Evolutionary conservation across 64 coral and sea anemone species (phyloP), one percentile per base, ranked within the genome.

Genomic region (Dendronephthya gigantea): DNA sequence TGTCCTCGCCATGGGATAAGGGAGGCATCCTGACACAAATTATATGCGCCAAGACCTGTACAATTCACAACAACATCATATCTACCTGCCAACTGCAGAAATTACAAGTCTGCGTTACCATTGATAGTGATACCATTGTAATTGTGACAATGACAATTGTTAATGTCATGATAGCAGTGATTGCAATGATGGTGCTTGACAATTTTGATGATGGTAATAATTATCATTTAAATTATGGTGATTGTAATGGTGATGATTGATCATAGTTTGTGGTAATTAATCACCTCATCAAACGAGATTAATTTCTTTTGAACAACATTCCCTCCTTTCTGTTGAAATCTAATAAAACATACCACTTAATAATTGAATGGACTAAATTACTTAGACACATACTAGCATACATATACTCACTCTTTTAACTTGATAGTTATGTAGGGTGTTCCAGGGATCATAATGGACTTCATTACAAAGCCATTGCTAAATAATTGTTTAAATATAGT

Each of bases 31-130:
- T 79, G 0, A 35, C 72, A 79, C 7, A 79, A 29, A 28, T 79
- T 33, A 17, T 19, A 35, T 35, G 72, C 31, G 15, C 72, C 15
- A 79, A 79, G 25, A 10, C 72, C 72, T 35, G 32, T 8, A 39
- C 72, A 79, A 79, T 79, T 79, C 37, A 79, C 72, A 31, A 79
- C 72, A 33, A 33, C 72, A 79, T 79, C 72, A 35, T 36, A 79
- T 79, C 36, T 79, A 19, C 72, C 72, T 36, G 36, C 72, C 15
- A 79, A 39, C 72, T 79, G 36, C 36, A 79, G 15, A 30, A 66
- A 6, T n/a, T n/a, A n/a, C 2, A 66, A 66, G 29, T 30, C 58
- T 66, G 2, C 22, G 22, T 15, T 22, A 22, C 19, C 6, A 22
- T 5, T 30, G 58, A n/a, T 22, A n/a, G 58, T 66, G 22, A 5